Evolutionary conservation across 1,140 invertebrate species (phyloP).

Genomic region (Papilio polyxenes): DNA sequence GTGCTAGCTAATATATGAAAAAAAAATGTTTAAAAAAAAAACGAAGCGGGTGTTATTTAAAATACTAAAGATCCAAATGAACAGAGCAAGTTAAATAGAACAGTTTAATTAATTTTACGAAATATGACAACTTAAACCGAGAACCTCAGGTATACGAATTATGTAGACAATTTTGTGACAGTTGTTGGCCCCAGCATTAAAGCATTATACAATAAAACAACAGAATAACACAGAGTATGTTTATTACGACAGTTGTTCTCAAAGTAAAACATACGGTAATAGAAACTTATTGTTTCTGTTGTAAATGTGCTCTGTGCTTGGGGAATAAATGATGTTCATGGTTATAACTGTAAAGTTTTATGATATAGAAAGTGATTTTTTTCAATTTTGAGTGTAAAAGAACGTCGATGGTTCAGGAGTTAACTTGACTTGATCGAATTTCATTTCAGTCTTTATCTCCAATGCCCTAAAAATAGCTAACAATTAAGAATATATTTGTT

Average conservation of each 20-base stretch:
- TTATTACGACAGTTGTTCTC: neutral
- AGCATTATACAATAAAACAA: constrained; percentile 4
- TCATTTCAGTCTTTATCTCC: no score
- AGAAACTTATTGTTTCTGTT: constrained; percentile 15
- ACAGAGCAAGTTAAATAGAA: neutral
- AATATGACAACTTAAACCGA: neutral
- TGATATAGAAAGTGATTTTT: neutral
- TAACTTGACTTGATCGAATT: no score
- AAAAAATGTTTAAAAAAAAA: no score
- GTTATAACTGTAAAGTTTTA: neutral
- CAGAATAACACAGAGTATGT: neutral
- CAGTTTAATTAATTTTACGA: neutral
- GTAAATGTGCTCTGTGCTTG: neutral
- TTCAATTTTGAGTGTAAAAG: neutral
- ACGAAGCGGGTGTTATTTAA: no score
- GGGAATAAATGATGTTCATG: neutral
- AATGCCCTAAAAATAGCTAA: no score
- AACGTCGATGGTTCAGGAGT: no score
- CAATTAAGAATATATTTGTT: no score
- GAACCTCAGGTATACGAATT: neutral
- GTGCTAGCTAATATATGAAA: no score
- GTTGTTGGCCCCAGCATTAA: neutral
- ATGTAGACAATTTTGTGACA: neutral
- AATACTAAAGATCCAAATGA: neutral
- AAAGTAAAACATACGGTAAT: constrained; percentile 16